Conservation (phyloP, 2,797 vertebrate genomes). For the Trematomus bernacchii region DNA sequence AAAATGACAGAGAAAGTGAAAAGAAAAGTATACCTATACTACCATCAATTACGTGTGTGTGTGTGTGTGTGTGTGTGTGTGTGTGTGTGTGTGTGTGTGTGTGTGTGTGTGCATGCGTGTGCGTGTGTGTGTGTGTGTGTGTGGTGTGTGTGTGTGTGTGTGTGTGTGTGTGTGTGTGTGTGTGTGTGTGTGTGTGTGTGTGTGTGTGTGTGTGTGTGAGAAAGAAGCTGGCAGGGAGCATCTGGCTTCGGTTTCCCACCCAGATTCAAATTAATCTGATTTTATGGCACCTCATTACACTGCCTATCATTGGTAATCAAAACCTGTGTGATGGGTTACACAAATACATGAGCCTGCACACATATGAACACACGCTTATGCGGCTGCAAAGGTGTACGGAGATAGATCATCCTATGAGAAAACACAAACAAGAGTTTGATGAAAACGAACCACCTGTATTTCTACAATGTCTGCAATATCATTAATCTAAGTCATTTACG, state of each 20-base stretch:
- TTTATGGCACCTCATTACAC: conserved; percentile 81
- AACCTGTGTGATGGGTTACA: conserved; percentile 60
- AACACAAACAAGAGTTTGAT: conserved; percentile 50
- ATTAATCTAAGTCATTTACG: conserved; percentile 74
- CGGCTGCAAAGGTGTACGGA: conserved; percentile 10
- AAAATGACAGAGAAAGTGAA: conserved; percentile 2
- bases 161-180: conserved; percentile 1
- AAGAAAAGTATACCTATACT: conserved; percentile 19
- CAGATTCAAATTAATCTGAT: conserved; percentile 77
- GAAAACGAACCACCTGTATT: conserved; percentile 72
- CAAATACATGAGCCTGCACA: conserved; percentile 27
- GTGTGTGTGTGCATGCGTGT: conserved; percentile 1
- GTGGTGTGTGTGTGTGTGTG: background rate
- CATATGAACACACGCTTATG: conserved; percentile 1
- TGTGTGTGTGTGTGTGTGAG: background rate
- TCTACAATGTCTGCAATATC: conserved; percentile 60
- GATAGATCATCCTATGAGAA: conserved; percentile 53
- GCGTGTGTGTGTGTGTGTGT: background rate
- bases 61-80: conserved; percentile 3
- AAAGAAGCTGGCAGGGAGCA: conserved; percentile 63
- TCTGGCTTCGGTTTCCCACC: conserved; percentile 68
- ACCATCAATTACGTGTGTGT: background rate
- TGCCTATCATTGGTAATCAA: conserved; percentile 80
- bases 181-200: conserved; percentile 3
- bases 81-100: background rate